Conservation (phyloP, 2,113 vertebrate species). For the Rhipidura dahli region DNA sequence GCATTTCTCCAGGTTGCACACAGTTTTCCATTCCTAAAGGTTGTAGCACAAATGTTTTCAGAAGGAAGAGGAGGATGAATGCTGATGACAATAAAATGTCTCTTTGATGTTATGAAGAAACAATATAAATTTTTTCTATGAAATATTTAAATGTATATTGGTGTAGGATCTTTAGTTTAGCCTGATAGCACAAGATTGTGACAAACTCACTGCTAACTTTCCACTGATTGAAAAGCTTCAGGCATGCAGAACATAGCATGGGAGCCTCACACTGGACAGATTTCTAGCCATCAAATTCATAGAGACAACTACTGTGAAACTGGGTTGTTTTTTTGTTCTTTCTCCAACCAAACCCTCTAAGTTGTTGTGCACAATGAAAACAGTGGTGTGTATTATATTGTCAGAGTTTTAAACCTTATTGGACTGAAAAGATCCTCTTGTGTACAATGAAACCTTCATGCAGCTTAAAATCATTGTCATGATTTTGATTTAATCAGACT, state of each 20-base stretch:
- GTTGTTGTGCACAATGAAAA: not conserved
- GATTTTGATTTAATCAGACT: not conserved
- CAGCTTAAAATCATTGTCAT: not conserved
- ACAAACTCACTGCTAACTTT: not conserved
- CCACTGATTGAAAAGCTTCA: not conserved
- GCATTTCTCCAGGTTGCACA: not conserved
- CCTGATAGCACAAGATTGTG: not conserved
- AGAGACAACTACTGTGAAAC: not conserved
- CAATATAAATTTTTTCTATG: not conserved
- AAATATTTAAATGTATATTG: not conserved
- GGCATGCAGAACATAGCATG: not conserved
- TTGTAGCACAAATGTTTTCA: not conserved
- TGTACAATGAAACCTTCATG: not conserved
- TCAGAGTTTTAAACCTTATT: not conserved
- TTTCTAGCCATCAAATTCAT: not conserved
- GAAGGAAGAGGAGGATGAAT: not conserved
- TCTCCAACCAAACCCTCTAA: not conserved
- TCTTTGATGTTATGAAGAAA: not conserved
- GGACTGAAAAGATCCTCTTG: not conserved
- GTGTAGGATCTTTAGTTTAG: not conserved
- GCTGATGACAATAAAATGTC: not conserved
- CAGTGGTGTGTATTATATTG: rapidly evolving
- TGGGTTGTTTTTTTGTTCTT: not conserved
- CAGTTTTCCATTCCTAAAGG: not conserved
- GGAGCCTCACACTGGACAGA: not conserved